Evolutionary conservation across 2,888 invertebrate genomes (phyloP), one percentile per base, ranked within the genome.

Genomic region (Drosophila borealis): DNA sequence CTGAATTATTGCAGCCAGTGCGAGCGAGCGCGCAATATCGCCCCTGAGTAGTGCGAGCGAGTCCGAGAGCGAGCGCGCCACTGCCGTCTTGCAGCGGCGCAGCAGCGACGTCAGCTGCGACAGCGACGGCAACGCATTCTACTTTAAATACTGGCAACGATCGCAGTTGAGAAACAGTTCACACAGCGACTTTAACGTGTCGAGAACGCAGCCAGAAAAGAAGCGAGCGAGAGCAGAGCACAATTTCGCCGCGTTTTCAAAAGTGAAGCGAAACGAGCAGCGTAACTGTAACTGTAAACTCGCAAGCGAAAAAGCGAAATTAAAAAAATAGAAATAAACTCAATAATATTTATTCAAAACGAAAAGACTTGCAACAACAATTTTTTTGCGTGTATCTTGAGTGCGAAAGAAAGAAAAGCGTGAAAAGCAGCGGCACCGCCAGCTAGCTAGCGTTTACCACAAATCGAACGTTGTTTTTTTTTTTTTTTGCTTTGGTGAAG

Each of bases 81-180:
- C 39, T 37, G 45, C 29, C 17, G 51, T 64, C 63, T 65, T 70
- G 61, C 82, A 62, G 63, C 62, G 62, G 48, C 72, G 71, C 42
- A 65, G 62, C 77, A 45, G 66, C 70, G 70, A 53, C 61, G 74
- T 41, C 56, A 48, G 36, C 78, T 44, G 60, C 70, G 71, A 39
- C 61, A 63, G 60, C 63, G 67, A 29, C 62, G 51, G 63, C 76
- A 74, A 76, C 88, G 89, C 85, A 73, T 88, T 90, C 89, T 83
- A 86, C 89, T 91, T 91, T 89, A 92, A 91, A 92, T 92, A 92
- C 91, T 90, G 90, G 69, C 89, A 91, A 90, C 90, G 92, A 92
- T 91, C 91, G 89, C 80, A 86, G 84, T 90, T 86, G 90, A 90
- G 90, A 91, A 89, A 91, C 92, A 92, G 92, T 92, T 92, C 90